phyloP scores from a whole-genome alignment of 2,888 invertebrate genomes.

The Nomada lathburiana region DNA sequence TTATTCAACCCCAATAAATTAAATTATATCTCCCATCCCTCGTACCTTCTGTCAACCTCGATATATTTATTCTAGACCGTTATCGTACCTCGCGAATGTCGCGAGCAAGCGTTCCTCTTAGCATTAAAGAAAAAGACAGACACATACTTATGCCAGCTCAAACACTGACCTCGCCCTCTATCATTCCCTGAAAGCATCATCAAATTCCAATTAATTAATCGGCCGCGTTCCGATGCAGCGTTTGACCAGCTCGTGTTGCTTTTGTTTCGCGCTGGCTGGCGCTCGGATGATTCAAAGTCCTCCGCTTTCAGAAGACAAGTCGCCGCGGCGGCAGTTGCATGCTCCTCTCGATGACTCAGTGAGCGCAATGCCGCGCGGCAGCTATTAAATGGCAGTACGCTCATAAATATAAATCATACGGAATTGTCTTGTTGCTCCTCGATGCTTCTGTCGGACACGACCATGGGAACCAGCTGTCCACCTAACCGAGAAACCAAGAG shows the following conservation, averaged over 20 bases:
- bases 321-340: conserved; percentile 17
- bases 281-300: conserved; percentile 46
- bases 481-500: conserved; percentile 59
- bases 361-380: conserved; percentile 71
- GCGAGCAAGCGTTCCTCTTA: too few relatives aligned
- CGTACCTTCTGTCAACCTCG: too few relatives aligned
- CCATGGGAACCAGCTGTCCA: conserved; percentile 79
- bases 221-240: conserved; percentile 11
- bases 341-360: conserved; percentile 65
- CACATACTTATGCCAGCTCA: too few relatives aligned
- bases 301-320: conserved; percentile 31
- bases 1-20: too few relatives aligned
- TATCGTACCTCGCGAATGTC: too few relatives aligned
- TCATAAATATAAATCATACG: conserved; percentile 82
- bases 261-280: conserved; percentile 29
- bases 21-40: too few relatives aligned
- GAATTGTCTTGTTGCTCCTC: conserved; percentile 78
- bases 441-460: conserved; percentile 64
- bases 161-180: background rate
- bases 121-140: background rate
- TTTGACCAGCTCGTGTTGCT: conserved; percentile 16
- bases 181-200: conserved; percentile 24
- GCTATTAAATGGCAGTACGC: conserved; percentile 80
- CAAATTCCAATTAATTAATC: conserved; percentile 46
- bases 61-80: too few relatives aligned